Evolutionary conservation across 2,113 vertebrate species (phyloP).

Genomic region (Canis aureus): DNA sequence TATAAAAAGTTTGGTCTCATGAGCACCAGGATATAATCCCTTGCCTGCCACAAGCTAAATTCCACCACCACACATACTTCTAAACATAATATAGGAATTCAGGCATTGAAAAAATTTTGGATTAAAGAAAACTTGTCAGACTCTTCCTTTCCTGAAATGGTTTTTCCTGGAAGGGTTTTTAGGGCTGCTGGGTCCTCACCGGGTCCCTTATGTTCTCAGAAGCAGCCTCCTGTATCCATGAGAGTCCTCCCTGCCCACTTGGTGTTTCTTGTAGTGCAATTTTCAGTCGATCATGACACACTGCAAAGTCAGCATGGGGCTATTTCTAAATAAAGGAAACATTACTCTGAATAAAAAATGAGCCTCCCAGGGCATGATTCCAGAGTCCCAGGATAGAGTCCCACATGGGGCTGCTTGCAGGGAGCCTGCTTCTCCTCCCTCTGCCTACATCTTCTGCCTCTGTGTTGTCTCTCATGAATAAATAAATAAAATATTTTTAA

Average conservation of each 20-base stretch:
- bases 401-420: no score
- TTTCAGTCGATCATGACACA: background rate
- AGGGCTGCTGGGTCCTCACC: background rate
- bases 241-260: accelerated
- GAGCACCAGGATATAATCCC: background rate
- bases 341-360: no score
- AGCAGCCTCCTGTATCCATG: background rate
- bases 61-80: no score
- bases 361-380: background rate
- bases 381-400: no score
- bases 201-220: accelerated
- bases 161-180: background rate
- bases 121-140: background rate
- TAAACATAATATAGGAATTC: background rate
- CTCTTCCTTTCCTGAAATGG: background rate
- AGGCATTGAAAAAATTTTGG: background rate
- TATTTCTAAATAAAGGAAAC: background rate
- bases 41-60: background rate
- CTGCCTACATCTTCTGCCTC: no score
- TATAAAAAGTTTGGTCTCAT: no score
- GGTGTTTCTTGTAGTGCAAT: accelerated
- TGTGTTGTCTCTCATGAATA: no score
- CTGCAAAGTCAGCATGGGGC: background rate
- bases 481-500: no score
- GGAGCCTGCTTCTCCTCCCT: no score